Percentiles rank a stretch among this genome's conserved stretches.
Conservation (phyloP, 2,888 invertebrate genomes). For the Aporophyla nigra region DNA sequence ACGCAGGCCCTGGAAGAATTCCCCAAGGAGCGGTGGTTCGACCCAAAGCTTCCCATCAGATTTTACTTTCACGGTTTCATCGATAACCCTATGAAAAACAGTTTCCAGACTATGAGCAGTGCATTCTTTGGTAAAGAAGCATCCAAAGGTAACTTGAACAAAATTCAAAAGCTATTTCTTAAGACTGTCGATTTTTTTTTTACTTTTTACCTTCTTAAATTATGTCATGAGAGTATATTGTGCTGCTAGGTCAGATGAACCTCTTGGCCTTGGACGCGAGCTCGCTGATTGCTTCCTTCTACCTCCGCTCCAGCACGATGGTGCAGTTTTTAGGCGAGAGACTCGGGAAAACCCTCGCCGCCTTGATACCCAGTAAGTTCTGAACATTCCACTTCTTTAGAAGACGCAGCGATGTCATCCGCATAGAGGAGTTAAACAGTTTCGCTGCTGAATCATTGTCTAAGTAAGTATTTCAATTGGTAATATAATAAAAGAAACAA, state of each 20-base stretch:
- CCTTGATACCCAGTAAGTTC: slow-evolving; percentile 76
- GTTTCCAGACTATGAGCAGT: slow-evolving; percentile 58
- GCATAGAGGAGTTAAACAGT: neutral
- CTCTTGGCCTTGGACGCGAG: slow-evolving; percentile 86
- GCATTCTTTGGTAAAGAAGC: slow-evolving; percentile 52
- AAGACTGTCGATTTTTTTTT: neutral
- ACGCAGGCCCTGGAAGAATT: neutral
- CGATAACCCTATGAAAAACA: slow-evolving; percentile 64
- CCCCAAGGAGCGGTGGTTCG: slow-evolving; percentile 13
- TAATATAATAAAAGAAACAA: neutral
- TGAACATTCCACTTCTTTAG: neutral
- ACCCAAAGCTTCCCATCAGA: slow-evolving; percentile 16
- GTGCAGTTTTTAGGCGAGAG: slow-evolving; percentile 84
- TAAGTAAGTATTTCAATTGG: neutral
- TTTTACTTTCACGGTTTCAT: slow-evolving; percentile 70
- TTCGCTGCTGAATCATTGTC: neutral
- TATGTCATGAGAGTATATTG: neutral
- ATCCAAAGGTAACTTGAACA: neutral
- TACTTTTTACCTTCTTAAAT: neutral
- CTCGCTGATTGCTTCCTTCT: slow-evolving; percentile 82
- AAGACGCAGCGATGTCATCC: neutral
- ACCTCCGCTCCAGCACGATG: slow-evolving; percentile 83
- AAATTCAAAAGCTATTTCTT: neutral
- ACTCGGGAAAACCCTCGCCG: slow-evolving; percentile 78
- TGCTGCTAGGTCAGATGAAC: slow-evolving; percentile 74